Conservation (phyloP, 2,888 invertebrate genomes). For the Escarpia spicata region DNA sequence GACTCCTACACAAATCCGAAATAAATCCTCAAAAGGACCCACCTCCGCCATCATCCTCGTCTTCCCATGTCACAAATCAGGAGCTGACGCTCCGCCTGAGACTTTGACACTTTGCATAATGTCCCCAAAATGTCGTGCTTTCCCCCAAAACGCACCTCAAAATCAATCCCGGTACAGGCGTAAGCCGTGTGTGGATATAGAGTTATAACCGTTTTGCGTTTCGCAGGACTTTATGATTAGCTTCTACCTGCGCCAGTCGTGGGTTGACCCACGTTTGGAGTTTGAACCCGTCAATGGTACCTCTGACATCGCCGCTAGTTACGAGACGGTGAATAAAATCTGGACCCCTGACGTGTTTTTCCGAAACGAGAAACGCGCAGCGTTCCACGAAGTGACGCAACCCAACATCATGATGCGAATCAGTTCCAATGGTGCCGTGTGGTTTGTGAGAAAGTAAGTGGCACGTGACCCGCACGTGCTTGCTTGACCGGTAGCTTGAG, state of each 20-base stretch:
- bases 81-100: no score
- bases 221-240: conserved; percentile 89
- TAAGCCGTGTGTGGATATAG: background rate
- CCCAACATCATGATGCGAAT: conserved; percentile 33
- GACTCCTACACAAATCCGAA: no score
- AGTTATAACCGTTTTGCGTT: background rate
- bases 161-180: background rate
- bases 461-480: background rate
- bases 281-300: conserved; percentile 32
- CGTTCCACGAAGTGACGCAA: conserved; percentile 31
- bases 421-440: conserved; percentile 27
- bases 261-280: conserved; percentile 85
- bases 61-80: no score
- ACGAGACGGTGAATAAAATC: conserved; percentile 35
- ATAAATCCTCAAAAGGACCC: no score
- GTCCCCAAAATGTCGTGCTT: no score
- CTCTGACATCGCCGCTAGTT: conserved; percentile 31
- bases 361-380: conserved; percentile 40
- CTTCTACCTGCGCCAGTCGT: conserved; percentile 91
- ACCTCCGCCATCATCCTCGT: no score
- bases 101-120: no score
- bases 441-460: conserved; percentile 38
- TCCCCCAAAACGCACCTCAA: no score
- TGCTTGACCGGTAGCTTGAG: background rate
- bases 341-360: conserved; percentile 43